Evolutionary conservation across 2,888 invertebrate species (phyloP).

Genomic region (Chymomyza amoena): DNA sequence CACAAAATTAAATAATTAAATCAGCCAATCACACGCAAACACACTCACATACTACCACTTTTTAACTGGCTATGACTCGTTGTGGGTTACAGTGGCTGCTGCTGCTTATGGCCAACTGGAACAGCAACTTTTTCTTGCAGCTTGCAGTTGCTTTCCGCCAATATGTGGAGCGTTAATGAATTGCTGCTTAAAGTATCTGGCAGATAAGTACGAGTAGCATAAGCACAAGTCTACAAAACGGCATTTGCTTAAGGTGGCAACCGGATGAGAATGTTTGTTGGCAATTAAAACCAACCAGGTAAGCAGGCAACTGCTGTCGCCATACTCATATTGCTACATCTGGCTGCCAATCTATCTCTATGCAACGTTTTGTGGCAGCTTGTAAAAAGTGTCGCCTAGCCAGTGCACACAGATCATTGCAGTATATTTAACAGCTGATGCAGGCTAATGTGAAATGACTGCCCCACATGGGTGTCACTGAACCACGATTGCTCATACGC

Average conservation of each 20-base stretch:
- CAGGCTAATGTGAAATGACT: background rate
- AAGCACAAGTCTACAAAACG: background rate
- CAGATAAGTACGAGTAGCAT: slow-evolving; percentile 1
- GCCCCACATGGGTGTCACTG: slow-evolving; percentile 53
- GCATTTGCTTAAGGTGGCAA: slow-evolving; percentile 28
- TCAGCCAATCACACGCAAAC: slow-evolving; percentile 29
- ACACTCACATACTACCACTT: slow-evolving; percentile 5
- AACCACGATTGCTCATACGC: slow-evolving; percentile 52
- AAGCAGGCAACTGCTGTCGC: slow-evolving; percentile 40
- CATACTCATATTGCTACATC: slow-evolving; percentile 5
- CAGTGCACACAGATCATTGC: slow-evolving; percentile 55
- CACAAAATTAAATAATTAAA: slow-evolving; percentile 71
- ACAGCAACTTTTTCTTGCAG: slow-evolving; percentile 70
- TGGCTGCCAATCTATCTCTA: background rate
- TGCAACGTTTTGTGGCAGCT: slow-evolving; percentile 3
- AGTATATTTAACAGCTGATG: slow-evolving; percentile 43
- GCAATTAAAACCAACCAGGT: slow-evolving; percentile 55
- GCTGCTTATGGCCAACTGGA: slow-evolving; percentile 45
- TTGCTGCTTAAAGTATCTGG: slow-evolving; percentile 38
- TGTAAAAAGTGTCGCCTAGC: slow-evolving; percentile 35
- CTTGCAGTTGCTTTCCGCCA: background rate
- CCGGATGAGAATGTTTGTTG: slow-evolving; percentile 62
- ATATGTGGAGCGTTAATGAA: slow-evolving; percentile 68
- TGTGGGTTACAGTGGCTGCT: slow-evolving; percentile 32
- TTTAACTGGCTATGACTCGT: slow-evolving; percentile 20